Evolutionary conservation across 2,888 invertebrate species (phyloP).

Genomic region (Erebia ligea): DNA sequence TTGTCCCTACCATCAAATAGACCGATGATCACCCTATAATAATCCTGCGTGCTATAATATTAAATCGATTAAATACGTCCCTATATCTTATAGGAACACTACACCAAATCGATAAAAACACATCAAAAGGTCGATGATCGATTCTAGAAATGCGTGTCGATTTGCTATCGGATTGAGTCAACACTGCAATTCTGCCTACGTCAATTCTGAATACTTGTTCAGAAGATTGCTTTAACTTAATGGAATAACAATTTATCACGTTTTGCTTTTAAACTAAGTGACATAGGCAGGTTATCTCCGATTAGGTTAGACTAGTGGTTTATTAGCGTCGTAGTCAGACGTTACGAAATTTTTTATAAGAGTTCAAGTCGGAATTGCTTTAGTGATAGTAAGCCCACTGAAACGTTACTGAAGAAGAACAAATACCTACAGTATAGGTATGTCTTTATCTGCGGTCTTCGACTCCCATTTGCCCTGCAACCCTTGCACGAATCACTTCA

Average conservation of each 20-base stretch:
- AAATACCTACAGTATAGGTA: too few relatives aligned
- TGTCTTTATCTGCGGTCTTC: too few relatives aligned
- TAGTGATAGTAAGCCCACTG: too few relatives aligned
- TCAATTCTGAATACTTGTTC: slow-evolving; percentile 34
- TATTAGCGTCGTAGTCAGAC: not conserved
- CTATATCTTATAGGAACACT: too few relatives aligned
- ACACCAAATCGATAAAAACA: too few relatives aligned
- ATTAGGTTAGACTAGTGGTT: slow-evolving; percentile 55
- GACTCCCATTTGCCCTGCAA: too few relatives aligned
- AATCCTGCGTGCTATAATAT: too few relatives aligned
- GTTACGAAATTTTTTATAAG: slow-evolving; percentile 2
- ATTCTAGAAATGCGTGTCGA: slow-evolving; percentile 11
- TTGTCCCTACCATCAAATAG: too few relatives aligned
- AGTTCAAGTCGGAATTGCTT: not conserved
- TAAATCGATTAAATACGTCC: too few relatives aligned
- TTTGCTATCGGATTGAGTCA: slow-evolving; percentile 19
- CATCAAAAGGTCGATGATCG: slow-evolving; percentile 11
- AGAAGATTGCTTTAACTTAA: slow-evolving; percentile 39
- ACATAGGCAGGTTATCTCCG: slow-evolving; percentile 51
- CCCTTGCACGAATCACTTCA: too few relatives aligned
- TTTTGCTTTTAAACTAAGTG: slow-evolving; percentile 62
- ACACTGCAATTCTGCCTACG: slow-evolving; percentile 29
- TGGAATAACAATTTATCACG: slow-evolving; percentile 47
- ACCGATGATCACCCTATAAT: too few relatives aligned
- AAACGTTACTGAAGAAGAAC: too few relatives aligned